Percentiles rank a stretch among this genome's conserved stretches.
phyloP scores from a whole-genome alignment of 1,140 invertebrate species.

The Achatina immaculata region DNA sequence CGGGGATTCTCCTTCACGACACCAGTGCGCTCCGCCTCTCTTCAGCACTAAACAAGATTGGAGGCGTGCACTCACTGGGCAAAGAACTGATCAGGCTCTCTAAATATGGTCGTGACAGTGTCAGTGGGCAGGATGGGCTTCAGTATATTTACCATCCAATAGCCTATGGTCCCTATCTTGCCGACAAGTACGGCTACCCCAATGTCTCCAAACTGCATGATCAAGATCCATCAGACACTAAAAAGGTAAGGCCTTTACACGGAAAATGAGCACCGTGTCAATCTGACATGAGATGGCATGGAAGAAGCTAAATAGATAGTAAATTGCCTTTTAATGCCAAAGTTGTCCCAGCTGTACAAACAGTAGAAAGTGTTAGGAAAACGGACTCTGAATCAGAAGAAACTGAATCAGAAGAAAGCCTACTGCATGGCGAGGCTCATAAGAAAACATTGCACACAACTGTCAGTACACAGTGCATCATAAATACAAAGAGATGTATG shows the following conservation, averaged over 20 bases:
- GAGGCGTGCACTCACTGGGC: constrained; percentile 60
- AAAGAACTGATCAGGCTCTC: constrained; percentile 58
- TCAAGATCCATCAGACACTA: constrained; percentile 56
- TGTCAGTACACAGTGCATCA: too few species aligned
- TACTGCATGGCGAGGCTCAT: too few species aligned
- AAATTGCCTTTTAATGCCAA: too few species aligned
- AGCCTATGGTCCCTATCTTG: constrained; percentile 66
- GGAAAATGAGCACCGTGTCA: too few species aligned
- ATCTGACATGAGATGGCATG: too few species aligned
- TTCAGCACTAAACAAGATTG: constrained; percentile 63
- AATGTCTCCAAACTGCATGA: constrained; percentile 61
- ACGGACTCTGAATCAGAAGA: too few species aligned
- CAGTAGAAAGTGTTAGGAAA: too few species aligned
- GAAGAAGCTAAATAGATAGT: neutral
- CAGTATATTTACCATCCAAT: constrained; percentile 67
- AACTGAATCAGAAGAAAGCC: too few species aligned
- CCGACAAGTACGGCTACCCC: constrained; percentile 67
- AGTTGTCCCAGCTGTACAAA: too few species aligned
- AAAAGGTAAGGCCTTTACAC: constrained; percentile 40
- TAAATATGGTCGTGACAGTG: constrained; percentile 62
- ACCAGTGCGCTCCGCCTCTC: constrained; percentile 65
- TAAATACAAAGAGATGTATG: too few species aligned
- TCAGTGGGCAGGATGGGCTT: constrained; percentile 53
- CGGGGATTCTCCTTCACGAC: constrained; percentile 58
- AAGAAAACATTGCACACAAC: too few species aligned